Percentiles rank a stretch among this genome's conserved stretches.
These are phyloP conservation scores for Amphiduros pacificus DNA, from an alignment of 2,888 invertebrate genomes.

Conservation along the genomic window DNA sequence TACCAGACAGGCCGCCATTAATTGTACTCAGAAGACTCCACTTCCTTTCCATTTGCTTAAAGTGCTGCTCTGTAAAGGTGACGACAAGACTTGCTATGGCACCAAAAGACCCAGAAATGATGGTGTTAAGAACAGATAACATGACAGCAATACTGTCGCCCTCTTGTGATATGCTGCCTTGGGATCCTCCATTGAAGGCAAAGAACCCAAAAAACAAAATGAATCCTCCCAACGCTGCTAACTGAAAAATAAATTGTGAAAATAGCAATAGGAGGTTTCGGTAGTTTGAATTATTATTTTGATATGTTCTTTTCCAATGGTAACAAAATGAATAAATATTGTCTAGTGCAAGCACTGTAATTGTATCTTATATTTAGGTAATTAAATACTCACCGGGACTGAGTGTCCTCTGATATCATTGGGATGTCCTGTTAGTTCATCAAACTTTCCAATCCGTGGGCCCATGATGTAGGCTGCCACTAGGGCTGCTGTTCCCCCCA, in stretches of 20 bases:
- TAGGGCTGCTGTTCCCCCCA: conserved; percentile 59
- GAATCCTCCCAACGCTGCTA: too few species aligned
- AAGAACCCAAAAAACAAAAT: too few species aligned
- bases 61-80: background rate
- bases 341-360: too few species aligned
- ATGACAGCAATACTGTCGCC: conserved; percentile 59
- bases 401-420: conserved; percentile 42
- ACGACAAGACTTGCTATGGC: conserved; percentile 47
- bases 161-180: too few species aligned
- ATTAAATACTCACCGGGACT: conserved; percentile 51
- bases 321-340: too few species aligned
- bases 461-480: conserved; percentile 60
- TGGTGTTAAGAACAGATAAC: conserved; percentile 59
- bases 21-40: conserved; percentile 63
- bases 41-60: conserved; percentile 23
- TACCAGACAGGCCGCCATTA: conserved; percentile 63
- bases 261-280: too few species aligned
- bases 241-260: too few species aligned
- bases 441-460: conserved; percentile 63
- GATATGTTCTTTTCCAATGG: too few species aligned
- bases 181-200: too few species aligned
- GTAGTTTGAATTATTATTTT: too few species aligned
- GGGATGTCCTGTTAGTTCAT: conserved; percentile 26
- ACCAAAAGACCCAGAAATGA: conserved; percentile 58
- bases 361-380: too few species aligned